These are phyloP conservation scores for Gymnocephalus cernua DNA, from an alignment of 2,113 vertebrate species.

Conservation along the genomic window DNA sequence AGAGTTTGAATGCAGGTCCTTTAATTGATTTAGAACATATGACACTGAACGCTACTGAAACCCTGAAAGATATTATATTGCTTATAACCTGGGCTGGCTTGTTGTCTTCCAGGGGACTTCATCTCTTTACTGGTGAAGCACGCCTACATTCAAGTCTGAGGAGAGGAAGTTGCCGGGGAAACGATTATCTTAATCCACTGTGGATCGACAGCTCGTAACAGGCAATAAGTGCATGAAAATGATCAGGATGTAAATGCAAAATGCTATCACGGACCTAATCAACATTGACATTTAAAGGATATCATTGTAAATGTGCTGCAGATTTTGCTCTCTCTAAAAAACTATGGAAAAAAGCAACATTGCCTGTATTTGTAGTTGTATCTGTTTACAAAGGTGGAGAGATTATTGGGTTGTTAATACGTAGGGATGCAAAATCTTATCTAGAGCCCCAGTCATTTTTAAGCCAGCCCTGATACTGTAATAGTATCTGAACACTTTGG, in stretches of 20 bases:
- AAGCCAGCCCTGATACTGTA: background rate
- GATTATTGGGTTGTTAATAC: background rate
- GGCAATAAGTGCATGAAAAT: background rate
- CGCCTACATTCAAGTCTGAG: background rate
- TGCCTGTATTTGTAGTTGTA: background rate
- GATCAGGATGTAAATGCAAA: background rate
- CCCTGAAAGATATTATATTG: background rate
- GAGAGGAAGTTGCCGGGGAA: background rate
- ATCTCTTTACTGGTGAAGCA: background rate
- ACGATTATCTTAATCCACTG: background rate
- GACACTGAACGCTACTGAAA: background rate
- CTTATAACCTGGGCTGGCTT: background rate
- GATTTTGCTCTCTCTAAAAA: too few species aligned
- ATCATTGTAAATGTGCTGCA: background rate
- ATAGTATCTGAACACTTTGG: background rate
- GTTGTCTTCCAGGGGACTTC: background rate
- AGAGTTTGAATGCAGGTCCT: too few species aligned
- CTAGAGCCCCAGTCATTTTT: background rate
- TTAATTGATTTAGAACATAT: background rate
- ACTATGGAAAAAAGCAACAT: background rate
- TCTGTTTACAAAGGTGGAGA: background rate
- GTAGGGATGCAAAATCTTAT: background rate
- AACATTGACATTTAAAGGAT: background rate
- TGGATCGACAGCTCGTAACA: background rate
- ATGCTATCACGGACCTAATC: background rate